phyloP scores from a whole-genome alignment of 2,888 invertebrate species.

The Lasioglossum leucozonium region DNA sequence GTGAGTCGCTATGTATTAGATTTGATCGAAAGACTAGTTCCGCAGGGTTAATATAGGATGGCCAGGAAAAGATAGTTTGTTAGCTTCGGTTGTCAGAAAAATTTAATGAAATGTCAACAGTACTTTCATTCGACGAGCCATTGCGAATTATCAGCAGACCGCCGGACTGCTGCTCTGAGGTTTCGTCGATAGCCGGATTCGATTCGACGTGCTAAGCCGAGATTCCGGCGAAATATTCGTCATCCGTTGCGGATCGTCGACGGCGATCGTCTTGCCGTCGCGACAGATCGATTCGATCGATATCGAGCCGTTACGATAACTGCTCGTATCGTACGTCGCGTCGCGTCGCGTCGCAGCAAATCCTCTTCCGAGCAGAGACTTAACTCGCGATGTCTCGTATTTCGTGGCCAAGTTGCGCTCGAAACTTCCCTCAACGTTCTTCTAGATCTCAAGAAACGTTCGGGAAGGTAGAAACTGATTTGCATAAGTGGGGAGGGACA shows the following conservation, averaged over 20 bases:
- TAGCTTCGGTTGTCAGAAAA: neutral
- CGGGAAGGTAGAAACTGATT: too few species aligned
- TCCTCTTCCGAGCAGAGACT: neutral
- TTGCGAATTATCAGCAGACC: constrained; percentile 39
- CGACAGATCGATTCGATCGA: constrained; percentile 34
- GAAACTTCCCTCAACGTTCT: neutral
- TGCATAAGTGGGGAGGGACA: too few species aligned
- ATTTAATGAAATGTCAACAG: neutral
- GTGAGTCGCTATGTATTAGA: too few species aligned
- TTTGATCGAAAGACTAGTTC: too few species aligned
- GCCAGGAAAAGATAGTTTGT: neutral
- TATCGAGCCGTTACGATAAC: constrained; percentile 19
- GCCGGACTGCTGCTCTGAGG: constrained; percentile 18
- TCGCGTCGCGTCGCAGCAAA: neutral
- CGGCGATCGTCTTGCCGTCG: neutral
- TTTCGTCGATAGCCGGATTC: constrained; percentile 33
- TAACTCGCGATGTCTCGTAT: neutral
- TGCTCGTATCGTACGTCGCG: constrained; percentile 29
- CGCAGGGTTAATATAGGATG: neutral
- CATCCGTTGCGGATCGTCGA: constrained; percentile 5
- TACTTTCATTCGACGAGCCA: neutral
- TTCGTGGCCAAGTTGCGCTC: neutral
- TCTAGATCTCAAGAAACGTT: too few species aligned
- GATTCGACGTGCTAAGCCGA: constrained; percentile 39
- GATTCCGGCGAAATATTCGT: constrained; percentile 35